Percentiles rank a stretch among this genome's conserved stretches.
Conservation (phyloP, 2,888 invertebrate species). For the Gerris lacustris region DNA sequence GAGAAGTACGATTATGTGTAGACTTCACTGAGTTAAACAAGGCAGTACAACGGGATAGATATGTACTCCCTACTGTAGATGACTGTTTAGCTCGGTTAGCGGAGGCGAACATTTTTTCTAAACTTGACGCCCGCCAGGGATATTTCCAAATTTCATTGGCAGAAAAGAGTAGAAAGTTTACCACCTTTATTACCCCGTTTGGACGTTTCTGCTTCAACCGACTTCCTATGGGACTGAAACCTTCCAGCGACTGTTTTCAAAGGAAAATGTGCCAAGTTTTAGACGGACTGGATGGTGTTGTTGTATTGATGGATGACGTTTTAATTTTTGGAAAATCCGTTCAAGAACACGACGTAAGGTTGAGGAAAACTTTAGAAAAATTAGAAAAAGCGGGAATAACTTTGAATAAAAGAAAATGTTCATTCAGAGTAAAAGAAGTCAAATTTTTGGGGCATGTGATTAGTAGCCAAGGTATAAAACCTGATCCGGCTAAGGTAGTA, state of each 20-base stretch:
- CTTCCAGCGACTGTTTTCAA: slow-evolving; percentile 24
- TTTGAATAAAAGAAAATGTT: background rate
- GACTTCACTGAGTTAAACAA: background rate
- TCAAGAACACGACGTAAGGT: background rate
- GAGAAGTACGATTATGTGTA: background rate
- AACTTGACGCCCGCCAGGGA: background rate
- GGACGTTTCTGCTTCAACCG: slow-evolving; percentile 27
- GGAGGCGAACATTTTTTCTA: background rate
- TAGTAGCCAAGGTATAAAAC: background rate
- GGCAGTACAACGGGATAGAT: background rate
- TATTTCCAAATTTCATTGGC: no score
- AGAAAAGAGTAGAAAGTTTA: no score
- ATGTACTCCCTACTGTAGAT: no score
- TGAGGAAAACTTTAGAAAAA: background rate
- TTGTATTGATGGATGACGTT: slow-evolving; percentile 19
- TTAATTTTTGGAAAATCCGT: slow-evolving; percentile 6
- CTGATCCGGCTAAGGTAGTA: background rate
- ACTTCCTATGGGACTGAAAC: slow-evolving; percentile 27
- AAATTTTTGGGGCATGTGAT: background rate
- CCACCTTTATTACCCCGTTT: slow-evolving; percentile 26
- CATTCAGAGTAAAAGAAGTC: background rate
- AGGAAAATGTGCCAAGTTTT: slow-evolving; percentile 22
- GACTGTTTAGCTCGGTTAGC: background rate
- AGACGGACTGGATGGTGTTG: slow-evolving; percentile 17
- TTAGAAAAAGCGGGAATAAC: background rate